phyloP scores from a whole-genome alignment of 2,113 vertebrate species.

The Seriola aureovittata region DNA sequence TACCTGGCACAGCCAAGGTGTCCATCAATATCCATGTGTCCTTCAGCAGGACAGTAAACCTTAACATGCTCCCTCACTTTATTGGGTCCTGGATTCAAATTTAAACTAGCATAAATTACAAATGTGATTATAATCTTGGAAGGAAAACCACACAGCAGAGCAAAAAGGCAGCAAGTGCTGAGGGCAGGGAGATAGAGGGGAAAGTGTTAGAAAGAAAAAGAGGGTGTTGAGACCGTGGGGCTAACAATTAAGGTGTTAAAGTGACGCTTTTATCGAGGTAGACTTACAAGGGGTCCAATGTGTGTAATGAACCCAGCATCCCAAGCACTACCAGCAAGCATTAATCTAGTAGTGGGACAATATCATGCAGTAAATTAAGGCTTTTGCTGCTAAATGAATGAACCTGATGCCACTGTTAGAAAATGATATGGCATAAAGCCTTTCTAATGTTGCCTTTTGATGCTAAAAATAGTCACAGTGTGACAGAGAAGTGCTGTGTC shows the following conservation, averaged over 20 bases:
- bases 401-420: background rate
- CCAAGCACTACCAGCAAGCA: background rate
- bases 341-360: background rate
- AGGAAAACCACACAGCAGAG: background rate
- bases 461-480: too few relatives aligned
- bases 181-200: background rate
- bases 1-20: background rate
- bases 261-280: background rate
- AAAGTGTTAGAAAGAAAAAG: background rate
- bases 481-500: background rate
- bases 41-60: slow-evolving; percentile 8
- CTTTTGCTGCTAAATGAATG: background rate
- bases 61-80: background rate
- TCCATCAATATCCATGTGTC: background rate
- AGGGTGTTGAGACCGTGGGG: background rate
- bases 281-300: background rate
- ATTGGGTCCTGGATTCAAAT: background rate
- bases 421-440: background rate
- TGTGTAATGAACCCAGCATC: background rate
- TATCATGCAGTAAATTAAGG: background rate
- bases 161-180: background rate
- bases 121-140: background rate
- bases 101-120: background rate
- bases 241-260: background rate
- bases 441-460: background rate